Percentiles rank a stretch among this genome's conserved stretches.
Evolutionary conservation across 2,797 vertebrate species (phyloP).

Genomic region (Macropodus opercularis): DNA sequence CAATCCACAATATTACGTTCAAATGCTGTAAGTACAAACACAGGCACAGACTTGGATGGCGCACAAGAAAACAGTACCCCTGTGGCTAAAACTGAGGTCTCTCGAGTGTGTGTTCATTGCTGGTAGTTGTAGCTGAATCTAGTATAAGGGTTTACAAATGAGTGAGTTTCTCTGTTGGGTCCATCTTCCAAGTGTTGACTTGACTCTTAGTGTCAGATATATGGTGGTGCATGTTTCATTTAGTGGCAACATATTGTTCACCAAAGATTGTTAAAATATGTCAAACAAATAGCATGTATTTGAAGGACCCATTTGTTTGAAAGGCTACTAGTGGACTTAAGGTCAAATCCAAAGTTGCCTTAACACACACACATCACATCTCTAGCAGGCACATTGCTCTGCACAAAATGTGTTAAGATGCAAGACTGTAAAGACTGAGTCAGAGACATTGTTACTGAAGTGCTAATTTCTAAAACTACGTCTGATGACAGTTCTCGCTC

Average conservation of each 20-base stretch:
- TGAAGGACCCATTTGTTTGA: not conserved
- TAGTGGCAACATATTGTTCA: not conserved
- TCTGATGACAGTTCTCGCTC: slow-evolving; percentile 2
- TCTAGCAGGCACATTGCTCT: not conserved
- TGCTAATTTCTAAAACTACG: not conserved
- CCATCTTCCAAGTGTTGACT: no score
- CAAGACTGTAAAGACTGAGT: not conserved
- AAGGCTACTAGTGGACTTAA: not conserved
- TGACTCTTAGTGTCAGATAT: not conserved
- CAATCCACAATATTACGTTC: slow-evolving; percentile 18
- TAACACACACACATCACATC: not conserved
- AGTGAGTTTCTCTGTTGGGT: slow-evolving; percentile 4
- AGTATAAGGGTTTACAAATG: not conserved
- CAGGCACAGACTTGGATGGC: slow-evolving; percentile 19
- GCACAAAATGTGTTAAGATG: not conserved
- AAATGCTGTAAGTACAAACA: slow-evolving; percentile 43
- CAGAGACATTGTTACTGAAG: not conserved
- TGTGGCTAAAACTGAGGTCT: slow-evolving; percentile 26
- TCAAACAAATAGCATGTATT: not conserved
- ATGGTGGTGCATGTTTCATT: not conserved
- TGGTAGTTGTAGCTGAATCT: not conserved
- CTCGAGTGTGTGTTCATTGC: not conserved
- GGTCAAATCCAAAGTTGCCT: not conserved
- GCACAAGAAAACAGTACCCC: slow-evolving; percentile 19
- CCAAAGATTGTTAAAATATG: not conserved